Evolutionary conservation across 2,113 vertebrate genomes (phyloP), one percentile per base, ranked within the genome.

Genomic region (Hucho hucho): DNA sequence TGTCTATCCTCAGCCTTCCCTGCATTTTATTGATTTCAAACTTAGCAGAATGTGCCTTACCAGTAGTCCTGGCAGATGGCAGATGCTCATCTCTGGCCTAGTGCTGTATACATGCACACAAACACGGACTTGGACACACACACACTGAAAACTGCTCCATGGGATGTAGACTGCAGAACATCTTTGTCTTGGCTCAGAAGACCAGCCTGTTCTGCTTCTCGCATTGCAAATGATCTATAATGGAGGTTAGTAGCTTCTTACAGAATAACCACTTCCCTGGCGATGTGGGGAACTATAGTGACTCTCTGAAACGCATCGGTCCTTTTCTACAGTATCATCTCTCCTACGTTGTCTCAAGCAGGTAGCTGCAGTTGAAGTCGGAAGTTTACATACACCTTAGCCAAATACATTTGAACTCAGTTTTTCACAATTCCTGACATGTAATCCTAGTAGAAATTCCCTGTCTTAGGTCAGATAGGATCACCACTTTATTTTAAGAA

Each of bases 221-320:
- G 67, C 73, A 29, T 73, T 80, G 83, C 66, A 84, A 87, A 87
- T 76, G 56, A 81, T 84, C 81, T 46, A 85, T 83, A 83, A 86
- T 0, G 64, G 72, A 64, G 64, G 59, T 63, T 84, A 87, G 64
- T 84, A 87, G 64, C 24, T 56, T 43, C 76, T 79, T 73, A 82
- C 63, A 84, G 81, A 89, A 88, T 89, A 87, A 61, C 1, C 43
- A 85, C 69, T 70, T 72, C 83, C 76, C 71, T 16, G 58, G 74
- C 67, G 79, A 13, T 20, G 6, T 61, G 58, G 16, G 16, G 4
- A 13, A 7, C 18, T 24, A 24, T 16, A 22, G 58, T 61, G 20
- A 7, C n/a, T 61, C 58, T 16, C 37, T 43, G 37, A 43, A 12
- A 56, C 3, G 53, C 53, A 16, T 18, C 3, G 18, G 53, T 16